Base-by-base conservation (phyloP, 1,140 invertebrate species). In the Schlechtendalia chinensis region DNA sequence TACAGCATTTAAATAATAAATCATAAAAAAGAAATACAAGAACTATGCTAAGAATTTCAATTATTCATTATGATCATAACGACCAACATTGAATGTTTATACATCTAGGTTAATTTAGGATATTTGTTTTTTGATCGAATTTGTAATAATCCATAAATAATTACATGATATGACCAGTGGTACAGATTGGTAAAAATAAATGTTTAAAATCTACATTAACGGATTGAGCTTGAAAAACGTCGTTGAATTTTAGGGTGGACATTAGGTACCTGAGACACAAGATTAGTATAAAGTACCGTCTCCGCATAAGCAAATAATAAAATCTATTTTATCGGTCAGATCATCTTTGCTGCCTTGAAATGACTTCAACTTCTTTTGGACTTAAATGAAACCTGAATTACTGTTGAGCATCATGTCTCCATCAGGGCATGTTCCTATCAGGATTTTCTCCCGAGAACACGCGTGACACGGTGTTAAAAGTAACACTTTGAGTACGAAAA, bases 141-240 rank as follows among this genome's bases (percentile, higher is more conserved):
- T n/a, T n/a, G n/a, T n/a, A n/a, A n/a, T n/a, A n/a, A n/a, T n/a
- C n/a, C n/a, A n/a, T n/a, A n/a, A n/a, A n/a, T n/a, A n/a, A n/a
- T n/a, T n/a, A n/a, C n/a, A 98, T 67, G 97, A 96, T 95, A 98
- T 98, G 5, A 98, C 94, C 3, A 96, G 97, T 50, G 97, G 97
- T 63, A 98, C 96, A 16, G 95, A 97, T 90, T 96, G 92, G 91
- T 98, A 90, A 83, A 86, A 84, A 32, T 82, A 82, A 83, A n/a
- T n/a, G n/a, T n/a, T n/a, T 61, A 83, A 77, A 79, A 77, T n/a
- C 10, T 10, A 47, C 5, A 53, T 81, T 22, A 11, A 47, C 8
- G 1, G 27, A 16, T n/a, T n/a, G n/a, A n/a, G n/a, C n/a, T n/a
- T n/a, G n/a, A n/a, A 71, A 27, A 74, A 17, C n/a, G n/a, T n/a